Base-by-base conservation (phyloP, 2,797 vertebrate genomes). In the Danio kyathit region DNA sequence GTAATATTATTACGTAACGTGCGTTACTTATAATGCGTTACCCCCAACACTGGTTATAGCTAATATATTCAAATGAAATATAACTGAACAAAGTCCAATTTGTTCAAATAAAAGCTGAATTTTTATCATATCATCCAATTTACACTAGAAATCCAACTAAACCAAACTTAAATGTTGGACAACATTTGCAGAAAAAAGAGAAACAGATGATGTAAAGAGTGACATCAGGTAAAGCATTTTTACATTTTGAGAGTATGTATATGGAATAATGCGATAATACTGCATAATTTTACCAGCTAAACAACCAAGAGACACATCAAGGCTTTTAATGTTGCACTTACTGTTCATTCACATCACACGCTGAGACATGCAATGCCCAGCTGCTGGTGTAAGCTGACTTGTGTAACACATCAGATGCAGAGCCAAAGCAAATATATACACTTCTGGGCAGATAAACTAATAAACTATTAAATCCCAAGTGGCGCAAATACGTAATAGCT, bases 281-380 rank as follows among this genome's bases (percentile, higher is more conserved):
- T 4, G 29, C 29, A 29, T 3, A 29, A 29, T 29, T 29, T 29
- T 29, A 29, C 29, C 29, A 29, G 29, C 29, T 71, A 71, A 79
- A 29, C 84, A 91, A 89, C 85, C 91, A 87, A 89, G 84, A 89
- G 85, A 59, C 85, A 86, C 54, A 56, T 44, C 9, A 6, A 79
- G 63, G 87, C 41, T 71, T 63, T 71, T 56, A 63, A 60, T 56
- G 29, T 19, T 14, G 6, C 21, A 75, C 59, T 63, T 66, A 46
- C 43, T 5, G 9, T 29, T 43, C 21, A 61, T 51, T 63, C 49
- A 29, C 12, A 14, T 41, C 12, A 29, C 77, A 38, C 0, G 13
- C n/a, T 40, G 1, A 70, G 29, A 52, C 76, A 79, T 63, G 56
- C 46, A 51, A 44, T 61, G 56, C 57, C 56, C 66, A 63, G 46